Percentiles rank a stretch among this genome's conserved stretches.
These are phyloP conservation scores for Caiman crocodilus DNA, from an alignment of 2,797 vertebrate genomes.

Conservation along the genomic window DNA sequence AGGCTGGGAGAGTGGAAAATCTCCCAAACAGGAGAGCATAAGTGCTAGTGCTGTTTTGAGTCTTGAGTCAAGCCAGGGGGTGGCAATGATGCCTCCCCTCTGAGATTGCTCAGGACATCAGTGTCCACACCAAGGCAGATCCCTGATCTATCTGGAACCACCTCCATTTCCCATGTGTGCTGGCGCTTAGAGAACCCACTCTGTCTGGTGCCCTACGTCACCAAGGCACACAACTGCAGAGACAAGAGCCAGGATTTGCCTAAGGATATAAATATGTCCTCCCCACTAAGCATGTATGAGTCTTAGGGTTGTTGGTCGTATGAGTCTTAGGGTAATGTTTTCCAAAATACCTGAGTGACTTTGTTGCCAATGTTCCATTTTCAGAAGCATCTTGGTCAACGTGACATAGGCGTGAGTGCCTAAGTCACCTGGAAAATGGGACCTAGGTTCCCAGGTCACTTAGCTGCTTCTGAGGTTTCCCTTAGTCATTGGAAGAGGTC, in stretches of 20 bases:
- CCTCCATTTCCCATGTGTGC: fast-evolving
- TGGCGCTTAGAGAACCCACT: neutral
- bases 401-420: too few species aligned
- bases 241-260: neutral
- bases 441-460: neutral
- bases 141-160: fast-evolving
- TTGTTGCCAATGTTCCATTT: neutral
- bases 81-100: neutral
- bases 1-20: too few species aligned
- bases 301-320: neutral
- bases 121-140: neutral
- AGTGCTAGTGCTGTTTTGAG: too few species aligned
- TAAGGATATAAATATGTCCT: neutral
- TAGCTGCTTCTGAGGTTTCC: neutral
- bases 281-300: neutral
- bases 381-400: too few species aligned
- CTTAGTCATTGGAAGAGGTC: neutral
- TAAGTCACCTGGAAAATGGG: too few species aligned
- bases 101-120: neutral
- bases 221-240: neutral
- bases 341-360: neutral
- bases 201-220: neutral
- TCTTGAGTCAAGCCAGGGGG: neutral
- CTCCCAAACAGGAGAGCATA: too few species aligned
- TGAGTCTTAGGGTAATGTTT: neutral